Evolutionary conservation across 2,888 invertebrate genomes (phyloP).

Genomic region (Synergus laeviventris): DNA sequence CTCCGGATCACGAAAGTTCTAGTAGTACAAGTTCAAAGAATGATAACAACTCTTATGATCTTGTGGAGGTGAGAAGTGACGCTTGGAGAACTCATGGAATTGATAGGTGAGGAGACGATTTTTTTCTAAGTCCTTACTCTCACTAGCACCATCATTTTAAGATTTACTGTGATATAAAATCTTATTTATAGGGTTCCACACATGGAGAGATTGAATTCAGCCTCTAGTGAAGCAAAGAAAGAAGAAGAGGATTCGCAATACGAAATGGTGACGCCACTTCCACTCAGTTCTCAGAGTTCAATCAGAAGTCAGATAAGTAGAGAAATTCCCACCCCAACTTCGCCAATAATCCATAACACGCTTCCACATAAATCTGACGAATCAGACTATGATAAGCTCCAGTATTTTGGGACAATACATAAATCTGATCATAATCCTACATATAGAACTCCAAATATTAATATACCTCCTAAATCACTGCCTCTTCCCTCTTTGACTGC

Average conservation of each 20-base stretch:
- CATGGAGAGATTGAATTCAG: conserved; percentile 78
- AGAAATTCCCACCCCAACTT: conserved; percentile 52
- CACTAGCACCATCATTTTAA: no score
- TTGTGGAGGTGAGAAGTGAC: conserved; percentile 86
- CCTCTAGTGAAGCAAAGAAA: conserved; percentile 52
- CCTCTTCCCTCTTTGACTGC: conserved; percentile 49
- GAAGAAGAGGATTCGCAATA: conserved; percentile 66
- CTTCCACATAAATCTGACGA: conserved; percentile 61
- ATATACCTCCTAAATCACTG: conserved; percentile 57
- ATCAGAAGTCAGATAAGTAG: conserved; percentile 59
- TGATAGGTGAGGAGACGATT: conserved; percentile 70
- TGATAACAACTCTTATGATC: conserved; percentile 83
- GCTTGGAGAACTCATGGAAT: conserved; percentile 90
- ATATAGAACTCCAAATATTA: conserved; percentile 81
- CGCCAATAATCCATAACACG: conserved; percentile 67
- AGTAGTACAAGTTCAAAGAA: conserved; percentile 59
- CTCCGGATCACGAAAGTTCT: conserved; percentile 50
- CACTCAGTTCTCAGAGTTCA: conserved; percentile 57
- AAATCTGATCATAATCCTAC: conserved; percentile 81
- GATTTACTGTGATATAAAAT: no score
- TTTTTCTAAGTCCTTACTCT: neutral
- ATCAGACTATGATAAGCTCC: conserved; percentile 86
- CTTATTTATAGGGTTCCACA: conserved; percentile 81
- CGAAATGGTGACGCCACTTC: conserved; percentile 64
- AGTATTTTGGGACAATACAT: conserved; percentile 87